Conservation (phyloP, 2,888 invertebrate genomes). For the Apocheima hispidaria region DNA sequence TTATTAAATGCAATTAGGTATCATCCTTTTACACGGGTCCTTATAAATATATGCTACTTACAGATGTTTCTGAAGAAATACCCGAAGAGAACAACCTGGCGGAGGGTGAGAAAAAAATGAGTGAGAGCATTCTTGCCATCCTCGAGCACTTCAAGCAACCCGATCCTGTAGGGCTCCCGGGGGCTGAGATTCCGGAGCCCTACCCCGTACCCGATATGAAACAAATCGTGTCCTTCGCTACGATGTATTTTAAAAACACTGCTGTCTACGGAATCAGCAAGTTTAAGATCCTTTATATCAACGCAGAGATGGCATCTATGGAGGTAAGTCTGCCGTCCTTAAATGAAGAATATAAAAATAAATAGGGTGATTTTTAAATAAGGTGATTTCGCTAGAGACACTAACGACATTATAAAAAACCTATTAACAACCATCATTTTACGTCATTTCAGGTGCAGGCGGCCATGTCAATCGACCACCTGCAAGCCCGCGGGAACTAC, state of each 20-base stretch:
- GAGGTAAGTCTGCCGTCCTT: conserved; percentile 78
- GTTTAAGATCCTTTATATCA: conserved; percentile 90
- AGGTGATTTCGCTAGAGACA: neutral
- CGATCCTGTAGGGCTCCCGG: conserved; percentile 93
- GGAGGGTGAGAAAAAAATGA: conserved; percentile 88
- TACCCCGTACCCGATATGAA: conserved; percentile 91
- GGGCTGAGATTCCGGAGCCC: conserved; percentile 92
- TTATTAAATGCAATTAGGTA: too few species aligned
- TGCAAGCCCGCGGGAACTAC: conserved; percentile 91
- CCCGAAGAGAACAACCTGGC: conserved; percentile 52
- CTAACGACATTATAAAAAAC: neutral
- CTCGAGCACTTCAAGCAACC: conserved; percentile 93
- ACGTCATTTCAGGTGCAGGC: conserved; percentile 87
- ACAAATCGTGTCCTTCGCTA: conserved; percentile 89
- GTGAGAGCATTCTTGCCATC: conserved; percentile 89
- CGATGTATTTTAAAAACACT: conserved; percentile 90
- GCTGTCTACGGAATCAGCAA: conserved; percentile 91
- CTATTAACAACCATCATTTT: neutral
- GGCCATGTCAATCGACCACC: conserved; percentile 89
- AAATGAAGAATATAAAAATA: too few species aligned
- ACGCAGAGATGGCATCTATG: conserved; percentile 91
- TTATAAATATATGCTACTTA: neutral
- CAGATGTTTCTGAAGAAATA: conserved; percentile 46
- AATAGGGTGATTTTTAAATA: neutral
- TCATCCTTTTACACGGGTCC: neutral